These are phyloP conservation scores for Rhinella marina DNA, from an alignment of 2,797 vertebrate genomes.

Conservation along the genomic window DNA sequence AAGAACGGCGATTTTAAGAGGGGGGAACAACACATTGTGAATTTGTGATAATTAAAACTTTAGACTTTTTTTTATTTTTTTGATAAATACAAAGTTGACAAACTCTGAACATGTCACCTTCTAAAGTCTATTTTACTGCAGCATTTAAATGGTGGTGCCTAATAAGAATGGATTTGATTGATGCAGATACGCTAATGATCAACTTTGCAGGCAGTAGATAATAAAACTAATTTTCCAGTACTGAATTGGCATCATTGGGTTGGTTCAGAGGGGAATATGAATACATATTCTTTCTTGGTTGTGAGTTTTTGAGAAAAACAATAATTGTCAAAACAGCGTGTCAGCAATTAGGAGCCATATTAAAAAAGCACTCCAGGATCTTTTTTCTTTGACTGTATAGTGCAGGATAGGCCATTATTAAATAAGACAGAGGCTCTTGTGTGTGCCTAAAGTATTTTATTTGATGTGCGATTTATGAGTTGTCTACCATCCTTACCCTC, in stretches of 20 bases:
- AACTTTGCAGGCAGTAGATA: not conserved
- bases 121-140: not conserved
- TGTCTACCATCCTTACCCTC: too few species aligned
- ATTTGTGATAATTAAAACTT: constrained; percentile 24
- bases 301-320: not conserved
- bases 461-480: too few species aligned
- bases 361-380: too few species aligned
- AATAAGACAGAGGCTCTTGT: too few species aligned
- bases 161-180: not conserved
- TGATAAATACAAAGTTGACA: not conserved
- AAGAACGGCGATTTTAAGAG: not conserved
- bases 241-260: not conserved
- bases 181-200: not conserved
- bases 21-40: constrained; percentile 14
- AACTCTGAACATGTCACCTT: not conserved
- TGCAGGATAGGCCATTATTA: too few species aligned
- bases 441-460: too few species aligned
- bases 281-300: not conserved
- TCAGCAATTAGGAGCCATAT: not conserved
- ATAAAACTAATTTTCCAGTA: not conserved
- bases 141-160: not conserved
- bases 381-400: too few species aligned
- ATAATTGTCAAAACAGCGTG: not conserved
- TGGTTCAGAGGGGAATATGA: not conserved
- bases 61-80: not conserved